Base-by-base conservation (phyloP, 1,140 invertebrate species). In the Cotesia glomerata region DNA sequence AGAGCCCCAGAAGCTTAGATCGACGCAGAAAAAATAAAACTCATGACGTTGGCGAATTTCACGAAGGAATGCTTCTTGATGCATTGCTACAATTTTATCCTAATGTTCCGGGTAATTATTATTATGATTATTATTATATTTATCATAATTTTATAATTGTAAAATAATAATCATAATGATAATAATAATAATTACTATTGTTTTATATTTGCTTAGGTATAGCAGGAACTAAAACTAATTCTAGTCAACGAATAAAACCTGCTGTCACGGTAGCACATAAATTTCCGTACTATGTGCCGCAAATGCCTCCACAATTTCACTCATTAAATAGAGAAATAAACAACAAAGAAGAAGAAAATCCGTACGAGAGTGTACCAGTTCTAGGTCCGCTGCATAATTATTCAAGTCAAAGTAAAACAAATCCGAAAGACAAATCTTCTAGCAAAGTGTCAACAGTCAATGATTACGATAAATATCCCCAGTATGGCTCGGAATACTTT, bases 61-160 rank as follows among this genome's bases (percentile, higher is more conserved):
- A 92, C 80, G 90, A 91, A 78, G 91, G 91, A 62, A 89, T 91
- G 83, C 86, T 92, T 34, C 87, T 92, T 52, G 91, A 92, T 75
- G 89, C 90, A n/a, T 81, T 88, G 58, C 81, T 88, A 36, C 85
- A 87, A 73, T 81, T 88, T 62, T 88, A 88, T 70, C 88, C 87
- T 1, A 87, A 82, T 73, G 90, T 89, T 52, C 88, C 85, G 58
- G 87, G 86, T 85, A 65, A 84, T 74, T 72, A 73, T 49, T 61
- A 66, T 71, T 56, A 65, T 73, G 26, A 26, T 26, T 26, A 26
- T 26, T 26, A 26, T 26, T 26, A 26, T 26, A 26, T 26, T 26
- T 26, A 26, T 26, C 26, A 65, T 65, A 45, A 32, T 62, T 18
- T 18, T 56, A 45, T 70, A 49, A n/a, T 13, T 63, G 11, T 71